Evolutionary conservation across 2,113 vertebrate genomes (phyloP), one percentile per base, ranked within the genome.

Genomic region (Peromyscus maniculatus): DNA sequence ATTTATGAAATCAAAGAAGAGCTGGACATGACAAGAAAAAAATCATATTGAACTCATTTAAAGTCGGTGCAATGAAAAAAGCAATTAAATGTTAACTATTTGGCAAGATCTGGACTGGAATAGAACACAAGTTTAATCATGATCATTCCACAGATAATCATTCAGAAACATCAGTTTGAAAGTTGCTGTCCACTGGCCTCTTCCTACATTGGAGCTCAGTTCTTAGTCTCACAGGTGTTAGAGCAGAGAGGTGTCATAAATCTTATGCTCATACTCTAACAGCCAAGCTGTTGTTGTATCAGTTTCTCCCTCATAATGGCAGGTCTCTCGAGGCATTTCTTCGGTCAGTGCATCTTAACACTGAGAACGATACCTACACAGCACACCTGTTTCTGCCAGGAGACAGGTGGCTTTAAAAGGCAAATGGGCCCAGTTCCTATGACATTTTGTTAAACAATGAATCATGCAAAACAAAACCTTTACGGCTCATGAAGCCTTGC

Each of bases 391-490:
- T 97, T 96, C 90, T 52, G 36, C 49, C 82, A 87, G 83, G 67
- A 57, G 91, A 10, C 39, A 97, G 71, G 77, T 97, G 97, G 80
- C 19, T 79, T 93, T 78, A 96, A 92, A 98, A 96, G 71, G 64
- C 89, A 88, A 97, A 91, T 71, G 10, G 64, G 39, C 7, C 67
- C 10, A 49, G 77, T 93, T 96, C 39, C 62, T 64, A 43, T 0
- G 95, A n/a, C 24, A 94, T 94, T 96, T 92, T 94, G 59, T 77
- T 92, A 97, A 98, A 82, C 28, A 97, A 90, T 97, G 93, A 98
- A 64, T 98, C 97, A 97, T 91, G 55, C 36, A 95, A 72, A 98
- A 43, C 24, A 91, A 97, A 97, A 95, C 79, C 57, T 98, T 72
- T 97, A 93, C 96, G 97, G 93, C 71, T 98, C 94, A 52, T 94